Evolutionary conservation across 2,888 invertebrate species (phyloP).

Genomic region (Cephus nigrinus): DNA sequence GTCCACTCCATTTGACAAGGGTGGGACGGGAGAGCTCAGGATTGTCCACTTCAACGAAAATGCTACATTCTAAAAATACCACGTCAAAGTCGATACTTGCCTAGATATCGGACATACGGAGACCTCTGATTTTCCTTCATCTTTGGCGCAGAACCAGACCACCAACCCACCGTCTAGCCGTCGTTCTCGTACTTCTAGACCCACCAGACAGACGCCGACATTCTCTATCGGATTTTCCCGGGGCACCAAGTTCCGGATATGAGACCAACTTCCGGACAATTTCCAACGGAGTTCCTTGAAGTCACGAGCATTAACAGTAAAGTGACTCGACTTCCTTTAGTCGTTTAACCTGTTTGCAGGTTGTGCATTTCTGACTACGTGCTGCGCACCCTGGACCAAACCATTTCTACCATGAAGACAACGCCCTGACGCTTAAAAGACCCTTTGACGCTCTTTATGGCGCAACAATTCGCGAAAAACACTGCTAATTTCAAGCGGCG

Average conservation of each 20-base stretch:
- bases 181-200: neutral
- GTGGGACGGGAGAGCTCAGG: neutral
- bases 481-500: neutral
- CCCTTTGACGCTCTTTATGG: neutral
- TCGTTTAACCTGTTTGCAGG: neutral
- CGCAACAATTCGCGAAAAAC: neutral
- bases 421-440: neutral
- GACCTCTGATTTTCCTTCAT: neutral
- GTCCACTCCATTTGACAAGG: neutral
- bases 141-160: neutral
- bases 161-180: neutral
- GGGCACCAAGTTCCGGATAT: neutral
- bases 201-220: neutral
- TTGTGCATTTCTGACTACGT: neutral
- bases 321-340: neutral
- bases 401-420: neutral
- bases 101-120: neutral
- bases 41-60: neutral
- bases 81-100: neutral
- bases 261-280: neutral
- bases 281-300: neutral
- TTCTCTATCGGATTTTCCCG: neutral
- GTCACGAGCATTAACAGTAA: neutral
- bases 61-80: neutral
- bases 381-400: neutral